Evolutionary conservation across 2,888 invertebrate species (phyloP).

Genomic region (Rhimphoctona megacephalus): DNA sequence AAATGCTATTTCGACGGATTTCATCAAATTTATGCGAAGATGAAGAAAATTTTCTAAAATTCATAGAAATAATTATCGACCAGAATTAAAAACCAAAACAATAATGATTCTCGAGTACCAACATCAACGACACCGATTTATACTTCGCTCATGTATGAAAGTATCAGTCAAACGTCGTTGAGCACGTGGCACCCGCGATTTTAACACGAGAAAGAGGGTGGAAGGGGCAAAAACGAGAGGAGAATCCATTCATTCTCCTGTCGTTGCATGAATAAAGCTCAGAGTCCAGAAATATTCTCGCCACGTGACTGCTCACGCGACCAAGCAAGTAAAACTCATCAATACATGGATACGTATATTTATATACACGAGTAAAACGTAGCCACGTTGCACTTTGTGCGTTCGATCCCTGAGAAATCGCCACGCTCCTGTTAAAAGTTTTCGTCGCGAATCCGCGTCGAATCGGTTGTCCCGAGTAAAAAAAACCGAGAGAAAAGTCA

Average conservation of each 20-base stretch:
- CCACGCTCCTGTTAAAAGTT: conserved; percentile 47
- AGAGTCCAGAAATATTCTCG: conserved; percentile 81
- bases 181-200: conserved; percentile 77
- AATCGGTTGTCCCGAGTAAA: conserved; percentile 47
- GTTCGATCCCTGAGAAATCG: conserved; percentile 15
- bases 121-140: conserved; percentile 78
- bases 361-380: not conserved
- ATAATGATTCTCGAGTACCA: conserved; percentile 64
- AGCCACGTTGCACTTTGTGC: conserved; percentile 18
- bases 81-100: not conserved
- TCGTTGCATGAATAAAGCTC: conserved; percentile 84
- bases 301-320: conserved; percentile 75
- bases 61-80: not conserved
- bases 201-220: not conserved
- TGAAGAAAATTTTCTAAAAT: not conserved
- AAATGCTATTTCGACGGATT: not conserved
- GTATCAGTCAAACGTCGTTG: conserved; percentile 80
- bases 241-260: conserved; percentile 81
- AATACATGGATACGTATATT: conserved; percentile 6
- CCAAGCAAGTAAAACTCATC: conserved; percentile 58
- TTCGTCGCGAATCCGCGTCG: conserved; percentile 50
- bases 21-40: not conserved
- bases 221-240: conserved; percentile 10
- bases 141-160: conserved; percentile 74
- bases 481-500: conserved; percentile 26